A percentile compares a stretch with the other conserved stretches of the same genome.
These are phyloP conservation scores for Harpegnathos saltator DNA, from an alignment of 1,140 invertebrate genomes.

Conservation along the genomic window DNA sequence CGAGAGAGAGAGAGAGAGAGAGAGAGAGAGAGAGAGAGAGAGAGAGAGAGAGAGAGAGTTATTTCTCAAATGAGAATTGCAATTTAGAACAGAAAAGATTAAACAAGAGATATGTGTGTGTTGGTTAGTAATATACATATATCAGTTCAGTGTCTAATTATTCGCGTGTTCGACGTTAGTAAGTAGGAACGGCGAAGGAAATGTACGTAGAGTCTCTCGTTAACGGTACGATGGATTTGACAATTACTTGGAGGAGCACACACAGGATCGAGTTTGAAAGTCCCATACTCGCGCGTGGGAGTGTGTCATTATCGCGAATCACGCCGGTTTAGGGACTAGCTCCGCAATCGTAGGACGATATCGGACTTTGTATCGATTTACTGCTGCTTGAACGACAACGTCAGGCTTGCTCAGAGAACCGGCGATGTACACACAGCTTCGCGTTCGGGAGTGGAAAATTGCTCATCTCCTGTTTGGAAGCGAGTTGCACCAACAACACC, in stretches of 20 bases:
- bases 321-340: constrained; percentile 16
- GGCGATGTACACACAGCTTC: constrained; percentile 35
- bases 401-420: constrained; percentile 39
- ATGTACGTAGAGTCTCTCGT: background rate
- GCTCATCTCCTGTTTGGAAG: constrained; percentile 60
- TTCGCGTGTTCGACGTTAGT: no score
- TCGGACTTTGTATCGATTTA: constrained; percentile 54
- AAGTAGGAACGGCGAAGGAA: background rate
- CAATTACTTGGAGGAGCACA: background rate
- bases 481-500: constrained; percentile 49
- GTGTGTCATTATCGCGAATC: background rate
- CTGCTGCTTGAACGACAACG: constrained; percentile 40
- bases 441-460: constrained; percentile 53
- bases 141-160: no score
- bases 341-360: constrained; percentile 24
- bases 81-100: no score
- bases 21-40: no score
- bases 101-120: background rate
- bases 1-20: no score
- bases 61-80: no score
- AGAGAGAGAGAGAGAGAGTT: no score
- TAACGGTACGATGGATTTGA: background rate
- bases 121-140: background rate
- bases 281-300: background rate
- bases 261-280: constrained; percentile 23